Base-by-base conservation (phyloP, 2,797 vertebrate species). In the Betta splendens region DNA sequence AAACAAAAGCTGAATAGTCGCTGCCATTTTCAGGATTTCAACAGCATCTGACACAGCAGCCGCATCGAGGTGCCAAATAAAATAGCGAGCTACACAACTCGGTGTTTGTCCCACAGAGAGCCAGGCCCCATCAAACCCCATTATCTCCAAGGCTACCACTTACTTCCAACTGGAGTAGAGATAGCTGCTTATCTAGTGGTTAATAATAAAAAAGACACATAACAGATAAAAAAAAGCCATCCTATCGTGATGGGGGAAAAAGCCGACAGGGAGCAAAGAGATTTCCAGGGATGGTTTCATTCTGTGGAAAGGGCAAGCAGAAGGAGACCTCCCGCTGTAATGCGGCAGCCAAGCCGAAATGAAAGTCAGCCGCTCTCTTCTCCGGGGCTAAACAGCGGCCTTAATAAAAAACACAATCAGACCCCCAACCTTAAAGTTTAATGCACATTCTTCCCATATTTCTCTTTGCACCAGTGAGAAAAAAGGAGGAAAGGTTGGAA, bases 381-480 rank as follows among this genome's bases (percentile, higher is more conserved):
- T 92, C 90, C 7, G 72, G 77, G 91, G 91, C 91, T 86, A 89
- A 91, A 91, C 80, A 84, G 84, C 60, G 40, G 78, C 80, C 89
- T 92, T 92, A 90, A 92, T 91, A 91, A 90, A 86, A 92, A 88
- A 90, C 81, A 88, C 90, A 90, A 90, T 89, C 89, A 88, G 84
- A 89, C 87, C 86, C 81, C 85, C 78, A 83, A 79, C 83, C 85
- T 87, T 83, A 91, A 92, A 92, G 75, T 92, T 92, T 92, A 92
- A 92, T 92, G 91, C 80, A 81, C 85, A 89, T 79, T 90, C 81
- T 84, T 81, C 81, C 83, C 88, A 90, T 90, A 90, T 90, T 89
- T 89, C 74, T 84, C 58, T 78, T 80, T 66, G 36, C 72, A 48
- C 44, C 59, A 43, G 77, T 57, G 23, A 28, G 45, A 55, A 68